phyloP scores from a whole-genome alignment of 1,140 invertebrate genomes.

The Diuraphis noxia region DNA sequence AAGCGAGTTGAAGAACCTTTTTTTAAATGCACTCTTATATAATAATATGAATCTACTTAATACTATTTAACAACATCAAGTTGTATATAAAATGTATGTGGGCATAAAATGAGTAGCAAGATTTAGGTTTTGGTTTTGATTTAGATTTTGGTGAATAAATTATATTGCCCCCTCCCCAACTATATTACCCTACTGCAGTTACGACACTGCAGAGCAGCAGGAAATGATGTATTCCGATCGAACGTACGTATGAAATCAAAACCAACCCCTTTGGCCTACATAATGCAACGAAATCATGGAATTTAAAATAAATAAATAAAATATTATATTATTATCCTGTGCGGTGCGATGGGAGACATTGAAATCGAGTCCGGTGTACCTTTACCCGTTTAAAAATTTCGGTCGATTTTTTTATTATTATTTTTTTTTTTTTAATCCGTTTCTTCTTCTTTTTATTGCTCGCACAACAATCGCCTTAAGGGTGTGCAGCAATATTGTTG shows the following conservation, averaged over 20 bases:
- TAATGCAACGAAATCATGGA: background rate
- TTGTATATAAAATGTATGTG: too few species aligned
- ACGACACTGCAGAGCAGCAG: too few species aligned
- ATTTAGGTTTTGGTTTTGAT: too few species aligned
- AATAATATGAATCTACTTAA: too few species aligned
- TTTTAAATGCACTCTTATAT: too few species aligned
- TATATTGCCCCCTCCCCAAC: too few species aligned
- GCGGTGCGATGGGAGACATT: background rate
- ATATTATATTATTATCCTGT: background rate
- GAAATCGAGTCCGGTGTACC: background rate
- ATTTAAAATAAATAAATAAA: background rate
- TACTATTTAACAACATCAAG: too few species aligned
- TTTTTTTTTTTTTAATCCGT: constrained; percentile 28
- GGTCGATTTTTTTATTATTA: constrained; percentile 31
- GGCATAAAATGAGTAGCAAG: too few species aligned
- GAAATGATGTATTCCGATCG: background rate
- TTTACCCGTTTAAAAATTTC: background rate
- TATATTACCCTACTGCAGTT: too few species aligned
- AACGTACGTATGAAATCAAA: background rate
- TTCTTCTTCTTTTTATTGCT: constrained; percentile 19
- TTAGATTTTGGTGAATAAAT: background rate
- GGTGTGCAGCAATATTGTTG: constrained; percentile 24
- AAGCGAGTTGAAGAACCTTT: too few species aligned
- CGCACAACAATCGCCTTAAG: constrained; percentile 29
- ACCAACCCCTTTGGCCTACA: background rate